Evolutionary conservation across 2,113 vertebrate genomes (phyloP).

Genomic region (Aleadryas rufinucha): DNA sequence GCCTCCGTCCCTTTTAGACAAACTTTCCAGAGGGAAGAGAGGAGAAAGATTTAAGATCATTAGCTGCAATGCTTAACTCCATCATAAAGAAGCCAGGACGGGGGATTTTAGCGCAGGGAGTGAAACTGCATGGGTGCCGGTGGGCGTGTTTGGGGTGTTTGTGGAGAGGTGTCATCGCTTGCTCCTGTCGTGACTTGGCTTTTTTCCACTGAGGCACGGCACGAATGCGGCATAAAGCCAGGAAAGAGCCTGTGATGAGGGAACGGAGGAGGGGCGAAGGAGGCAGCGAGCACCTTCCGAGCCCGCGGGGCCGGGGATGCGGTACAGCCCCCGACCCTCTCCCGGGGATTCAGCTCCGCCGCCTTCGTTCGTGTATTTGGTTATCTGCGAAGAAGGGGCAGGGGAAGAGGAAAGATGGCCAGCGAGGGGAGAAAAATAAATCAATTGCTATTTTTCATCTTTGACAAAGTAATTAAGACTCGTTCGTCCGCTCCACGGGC

Average conservation of each 20-base stretch:
- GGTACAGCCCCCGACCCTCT: not conserved
- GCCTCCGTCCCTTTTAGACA: not conserved
- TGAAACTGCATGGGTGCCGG: not conserved
- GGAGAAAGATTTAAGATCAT: not conserved
- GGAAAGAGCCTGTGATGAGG: not conserved
- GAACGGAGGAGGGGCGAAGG: not conserved
- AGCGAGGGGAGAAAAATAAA: constrained; percentile 54
- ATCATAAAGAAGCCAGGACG: not conserved
- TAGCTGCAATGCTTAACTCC: not conserved
- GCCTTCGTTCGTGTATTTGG: not conserved
- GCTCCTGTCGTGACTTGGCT: not conserved
- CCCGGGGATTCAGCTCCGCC: not conserved
- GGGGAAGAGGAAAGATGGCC: constrained; percentile 12
- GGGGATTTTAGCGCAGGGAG: not conserved
- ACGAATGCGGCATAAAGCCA: not conserved
- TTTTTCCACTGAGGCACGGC: not conserved
- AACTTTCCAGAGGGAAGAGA: not conserved
- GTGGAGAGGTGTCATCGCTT: not conserved
- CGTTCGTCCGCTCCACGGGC: not conserved
- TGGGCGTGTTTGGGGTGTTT: not conserved
- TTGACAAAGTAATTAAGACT: constrained; percentile 94
- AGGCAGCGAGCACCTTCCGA: not conserved
- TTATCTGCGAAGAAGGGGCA: constrained; percentile 17
- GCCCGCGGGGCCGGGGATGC: not conserved
- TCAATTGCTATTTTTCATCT: constrained; percentile 94